A percentile compares a stretch with the other conserved stretches of the same genome.
These are phyloP conservation scores for Galbula dea DNA, from an alignment of 2,113 vertebrate species.

Conservation along the genomic window DNA sequence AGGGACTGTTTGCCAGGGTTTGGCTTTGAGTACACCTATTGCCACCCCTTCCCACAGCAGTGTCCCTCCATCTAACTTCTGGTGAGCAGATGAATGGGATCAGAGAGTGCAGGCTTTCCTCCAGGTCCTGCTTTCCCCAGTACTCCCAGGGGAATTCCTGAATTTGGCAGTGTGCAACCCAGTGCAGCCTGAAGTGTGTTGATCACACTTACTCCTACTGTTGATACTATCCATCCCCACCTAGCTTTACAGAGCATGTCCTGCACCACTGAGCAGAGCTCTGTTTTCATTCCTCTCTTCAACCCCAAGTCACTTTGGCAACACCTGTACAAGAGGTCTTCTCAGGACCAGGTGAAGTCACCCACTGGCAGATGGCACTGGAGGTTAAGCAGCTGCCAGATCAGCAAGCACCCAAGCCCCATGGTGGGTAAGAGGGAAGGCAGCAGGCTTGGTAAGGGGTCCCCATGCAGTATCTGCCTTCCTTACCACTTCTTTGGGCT, in stretches of 20 bases:
- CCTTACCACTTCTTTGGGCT: neutral
- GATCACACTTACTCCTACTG: neutral
- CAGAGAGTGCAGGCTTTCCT: neutral
- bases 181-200: neutral
- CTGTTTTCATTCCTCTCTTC: neutral
- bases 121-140: neutral
- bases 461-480: neutral
- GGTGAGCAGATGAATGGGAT: neutral
- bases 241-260: neutral
- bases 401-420: fast-evolving
- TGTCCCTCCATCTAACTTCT: neutral
- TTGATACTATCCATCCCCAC: neutral
- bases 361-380: neutral
- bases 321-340: neutral
- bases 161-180: neutral
- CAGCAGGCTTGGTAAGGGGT: neutral
- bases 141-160: neutral
- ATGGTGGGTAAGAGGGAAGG: neutral
- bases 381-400: neutral
- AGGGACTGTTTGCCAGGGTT: neutral
- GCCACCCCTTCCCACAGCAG: neutral
- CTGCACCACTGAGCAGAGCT: neutral
- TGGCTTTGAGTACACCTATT: neutral
- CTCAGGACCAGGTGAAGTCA: neutral
- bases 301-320: neutral